A percentile compares a stretch with the other conserved stretches of the same genome.
Conservation (phyloP, 2,888 invertebrate genomes). For the Pardosa pseudoannulata region DNA sequence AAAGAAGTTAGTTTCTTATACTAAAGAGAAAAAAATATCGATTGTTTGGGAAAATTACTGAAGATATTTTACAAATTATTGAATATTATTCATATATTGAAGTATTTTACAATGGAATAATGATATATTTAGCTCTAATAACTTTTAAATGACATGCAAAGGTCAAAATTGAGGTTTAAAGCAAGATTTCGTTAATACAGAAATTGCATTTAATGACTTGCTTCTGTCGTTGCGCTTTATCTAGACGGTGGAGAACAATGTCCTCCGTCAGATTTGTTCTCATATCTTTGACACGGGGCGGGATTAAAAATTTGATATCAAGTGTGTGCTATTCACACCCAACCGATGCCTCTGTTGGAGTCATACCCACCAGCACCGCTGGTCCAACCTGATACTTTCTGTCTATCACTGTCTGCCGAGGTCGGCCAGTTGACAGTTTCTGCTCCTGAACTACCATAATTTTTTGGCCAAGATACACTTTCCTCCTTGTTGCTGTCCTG, state of each 20-base stretch:
- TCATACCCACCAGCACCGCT: background rate
- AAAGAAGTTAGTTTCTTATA: no score
- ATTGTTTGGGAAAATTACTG: no score
- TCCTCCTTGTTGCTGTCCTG: conserved; percentile 25
- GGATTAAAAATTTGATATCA: background rate
- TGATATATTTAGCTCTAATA: no score
- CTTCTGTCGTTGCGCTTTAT: background rate
- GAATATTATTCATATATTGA: no score
- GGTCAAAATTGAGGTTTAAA: no score
- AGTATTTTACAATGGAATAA: no score
- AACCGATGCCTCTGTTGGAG: conserved; percentile 60
- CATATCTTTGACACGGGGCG: conserved; percentile 8
- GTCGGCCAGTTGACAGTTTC: conserved; percentile 42
- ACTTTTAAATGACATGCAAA: no score
- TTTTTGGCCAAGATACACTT: conserved; percentile 39
- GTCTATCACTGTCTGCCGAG: background rate
- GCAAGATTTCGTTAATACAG: no score
- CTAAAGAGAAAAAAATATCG: no score
- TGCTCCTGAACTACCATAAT: conserved; percentile 22
- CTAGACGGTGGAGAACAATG: no score
- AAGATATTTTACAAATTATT: no score
- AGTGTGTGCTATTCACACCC: conserved; percentile 39
- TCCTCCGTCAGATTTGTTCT: conserved; percentile 10
- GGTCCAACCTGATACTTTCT: conserved; percentile 13
- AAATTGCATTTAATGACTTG: background rate